Base-by-base conservation (phyloP, 2,113 vertebrate species). In the Tursiops truncatus region DNA sequence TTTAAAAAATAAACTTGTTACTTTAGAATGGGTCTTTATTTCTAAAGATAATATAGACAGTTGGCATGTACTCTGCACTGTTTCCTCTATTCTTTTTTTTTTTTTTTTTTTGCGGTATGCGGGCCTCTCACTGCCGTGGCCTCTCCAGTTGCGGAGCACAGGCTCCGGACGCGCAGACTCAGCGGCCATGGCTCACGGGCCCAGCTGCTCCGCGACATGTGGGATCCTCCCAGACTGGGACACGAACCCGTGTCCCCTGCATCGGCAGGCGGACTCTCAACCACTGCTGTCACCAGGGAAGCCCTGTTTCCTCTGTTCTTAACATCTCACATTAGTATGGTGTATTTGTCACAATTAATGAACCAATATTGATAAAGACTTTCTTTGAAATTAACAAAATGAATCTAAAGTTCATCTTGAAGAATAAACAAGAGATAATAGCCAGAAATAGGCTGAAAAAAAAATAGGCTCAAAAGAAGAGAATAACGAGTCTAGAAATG, bases 1-100 rank as follows among this genome's bases (percentile, higher is more conserved):
- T 94, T 94, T 74, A 41, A 60, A 93, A 94, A 67, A 44, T 41
- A 26, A 82, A 77, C 18, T 71, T 88, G 58, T 76, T 82, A n/a
- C 50, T 82, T 92, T 67, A 82, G 38, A 76, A 74, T 70, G 15
- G 18, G 71, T 91, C 84, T 74, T 53, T 53, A 53, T 68, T 70
- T 86, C 68, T 80, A 89, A 94, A 95, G 18, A 81, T 28, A 94
- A 67, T 56, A 73, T 47, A 73, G 21, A 58, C 18, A 56, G 68
- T n/a, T 79, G 7, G 25, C 36, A 50, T n/a, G 23, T 5, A 84
- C 2, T 7, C 36, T 25, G 58, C 8, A 67, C 7, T 13, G 12
- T 26, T 77, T 91, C 53, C 33, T 33, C 31, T 73, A 18, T 50
- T 63, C 77, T 31, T 31, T 44, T 44, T 10, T 47, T 47, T 47